Conservation (phyloP, 2,113 vertebrate genomes). For the Sebastes schlegelii region DNA sequence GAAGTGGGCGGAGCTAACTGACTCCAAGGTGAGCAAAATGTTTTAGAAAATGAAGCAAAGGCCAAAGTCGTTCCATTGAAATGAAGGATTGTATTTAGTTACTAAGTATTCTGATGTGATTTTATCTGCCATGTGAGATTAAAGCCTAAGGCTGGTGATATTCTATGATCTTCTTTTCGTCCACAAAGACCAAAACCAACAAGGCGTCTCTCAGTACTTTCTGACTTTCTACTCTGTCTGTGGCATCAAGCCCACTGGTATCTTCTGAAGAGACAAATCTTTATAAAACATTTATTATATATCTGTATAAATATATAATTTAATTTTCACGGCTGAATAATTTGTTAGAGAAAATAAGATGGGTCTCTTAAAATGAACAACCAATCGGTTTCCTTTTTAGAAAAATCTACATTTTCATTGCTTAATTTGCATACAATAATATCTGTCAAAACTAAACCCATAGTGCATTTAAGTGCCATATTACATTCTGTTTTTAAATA, state of each 20-base stretch:
- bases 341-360: neutral
- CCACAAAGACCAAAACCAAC: neutral
- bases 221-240: neutral
- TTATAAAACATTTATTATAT: too few species aligned
- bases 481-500: too few species aligned
- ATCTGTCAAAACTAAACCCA: too few species aligned
- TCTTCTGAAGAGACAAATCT: too few species aligned
- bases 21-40: slow-evolving; percentile 88
- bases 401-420: too few species aligned
- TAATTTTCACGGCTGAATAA: neutral
- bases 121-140: neutral
- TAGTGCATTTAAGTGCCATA: too few species aligned
- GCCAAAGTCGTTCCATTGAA: neutral
- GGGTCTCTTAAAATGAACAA: too few species aligned
- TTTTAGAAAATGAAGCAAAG: neutral
- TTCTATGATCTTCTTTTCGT: too few species aligned
- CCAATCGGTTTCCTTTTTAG: too few species aligned
- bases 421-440: too few species aligned
- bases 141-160: neutral
- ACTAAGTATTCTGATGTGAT: neutral
- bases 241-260: neutral
- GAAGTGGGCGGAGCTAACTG: slow-evolving; percentile 96
- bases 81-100: neutral
- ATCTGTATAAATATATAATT: neutral
- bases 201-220: neutral